A percentile compares a stretch with the other conserved stretches of the same genome.
Conservation (phyloP, 1,140 invertebrate genomes). For the Orchestia grillus region DNA sequence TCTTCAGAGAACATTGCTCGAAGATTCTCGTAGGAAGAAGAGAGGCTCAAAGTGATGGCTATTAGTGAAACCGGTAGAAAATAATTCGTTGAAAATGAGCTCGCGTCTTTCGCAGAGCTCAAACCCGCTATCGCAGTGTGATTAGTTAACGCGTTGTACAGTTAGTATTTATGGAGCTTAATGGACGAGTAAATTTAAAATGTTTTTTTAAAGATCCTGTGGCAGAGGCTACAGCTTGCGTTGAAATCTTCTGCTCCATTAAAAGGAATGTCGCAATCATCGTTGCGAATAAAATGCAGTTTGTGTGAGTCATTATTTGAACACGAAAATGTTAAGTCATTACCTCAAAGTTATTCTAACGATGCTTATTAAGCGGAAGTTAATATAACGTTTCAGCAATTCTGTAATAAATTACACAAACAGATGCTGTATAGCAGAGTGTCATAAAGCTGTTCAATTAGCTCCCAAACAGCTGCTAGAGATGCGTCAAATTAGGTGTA, state of each 20-base stretch:
- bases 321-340: not conserved
- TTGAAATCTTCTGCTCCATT: not conserved
- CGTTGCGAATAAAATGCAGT: not conserved
- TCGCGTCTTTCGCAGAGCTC: not conserved
- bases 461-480: not conserved
- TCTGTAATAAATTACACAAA: not conserved
- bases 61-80: too few relatives aligned
- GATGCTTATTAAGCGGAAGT: too few relatives aligned
- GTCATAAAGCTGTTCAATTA: not conserved
- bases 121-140: not conserved
- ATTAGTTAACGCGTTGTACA: not conserved
- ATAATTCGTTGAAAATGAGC: too few relatives aligned
- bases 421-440: not conserved
- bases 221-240: not conserved
- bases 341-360: too few relatives aligned
- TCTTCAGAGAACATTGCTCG: too few relatives aligned
- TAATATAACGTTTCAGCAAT: too few relatives aligned
- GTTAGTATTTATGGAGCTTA: not conserved
- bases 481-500: too few relatives aligned
- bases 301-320: not conserved
- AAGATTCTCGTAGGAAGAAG: too few relatives aligned
- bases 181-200: not conserved
- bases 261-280: too few relatives aligned
- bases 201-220: not conserved
- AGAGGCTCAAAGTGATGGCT: too few relatives aligned